phyloP scores from a whole-genome alignment of 1,140 invertebrate species.

The Orchestia grillus region DNA sequence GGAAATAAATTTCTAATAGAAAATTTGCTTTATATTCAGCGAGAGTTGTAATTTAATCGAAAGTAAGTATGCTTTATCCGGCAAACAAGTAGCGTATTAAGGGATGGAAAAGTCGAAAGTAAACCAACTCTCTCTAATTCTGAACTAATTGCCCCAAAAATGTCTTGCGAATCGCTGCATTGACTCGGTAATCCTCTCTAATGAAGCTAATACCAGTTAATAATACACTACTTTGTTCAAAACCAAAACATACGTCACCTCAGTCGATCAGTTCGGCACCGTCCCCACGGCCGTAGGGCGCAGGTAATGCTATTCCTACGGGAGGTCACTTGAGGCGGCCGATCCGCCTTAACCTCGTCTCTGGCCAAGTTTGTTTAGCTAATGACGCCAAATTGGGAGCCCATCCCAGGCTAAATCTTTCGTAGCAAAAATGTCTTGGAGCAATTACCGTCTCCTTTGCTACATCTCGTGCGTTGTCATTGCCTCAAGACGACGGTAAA shows the following conservation, averaged over 20 bases:
- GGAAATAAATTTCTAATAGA: not conserved
- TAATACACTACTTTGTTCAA: slow-evolving; percentile 19
- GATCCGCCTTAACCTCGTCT: not conserved
- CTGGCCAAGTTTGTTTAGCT: not conserved
- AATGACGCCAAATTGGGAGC: slow-evolving; percentile 27
- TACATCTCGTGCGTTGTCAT: not conserved
- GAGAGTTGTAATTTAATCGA: not conserved
- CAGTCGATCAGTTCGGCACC: not conserved
- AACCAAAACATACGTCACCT: slow-evolving; percentile 35
- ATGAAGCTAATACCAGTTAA: slow-evolving; percentile 56
- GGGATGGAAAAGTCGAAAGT: slow-evolving; percentile 6
- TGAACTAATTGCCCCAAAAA: slow-evolving; percentile 41
- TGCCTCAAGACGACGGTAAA: not conserved
- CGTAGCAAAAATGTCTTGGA: not conserved
- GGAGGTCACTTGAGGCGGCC: not conserved
- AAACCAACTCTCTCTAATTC: slow-evolving; percentile 39
- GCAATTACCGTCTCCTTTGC: slow-evolving; percentile 13
- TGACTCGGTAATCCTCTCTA: slow-evolving; percentile 42
- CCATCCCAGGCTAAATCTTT: not conserved
- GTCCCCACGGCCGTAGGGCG: not conserved
- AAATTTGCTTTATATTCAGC: not conserved
- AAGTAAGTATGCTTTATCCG: not conserved
- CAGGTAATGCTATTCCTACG: slow-evolving; percentile 32
- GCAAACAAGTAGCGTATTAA: not conserved
- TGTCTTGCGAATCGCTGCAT: slow-evolving; percentile 26